A percentile compares a stretch with the other conserved stretches of the same genome.
Conservation (phyloP, 64 coral and sea anemone species). For the Montipora sp. region DNA sequence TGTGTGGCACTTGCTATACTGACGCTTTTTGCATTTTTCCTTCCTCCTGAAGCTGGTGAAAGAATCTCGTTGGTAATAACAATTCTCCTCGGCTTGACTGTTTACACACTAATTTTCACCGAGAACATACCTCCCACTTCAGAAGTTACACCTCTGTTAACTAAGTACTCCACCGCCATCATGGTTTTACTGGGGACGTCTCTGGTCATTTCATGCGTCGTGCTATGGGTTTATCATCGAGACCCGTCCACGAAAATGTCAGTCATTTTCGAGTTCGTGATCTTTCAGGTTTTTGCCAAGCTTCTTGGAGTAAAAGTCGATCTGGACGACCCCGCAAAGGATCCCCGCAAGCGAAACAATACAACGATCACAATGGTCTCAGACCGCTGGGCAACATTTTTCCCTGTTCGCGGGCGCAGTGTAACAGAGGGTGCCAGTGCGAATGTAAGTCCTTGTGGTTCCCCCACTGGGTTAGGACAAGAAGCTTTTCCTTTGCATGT, state of each 20-base stretch:
- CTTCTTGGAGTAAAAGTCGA: slow-evolving; percentile 12
- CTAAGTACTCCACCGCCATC: slow-evolving; percentile 56
- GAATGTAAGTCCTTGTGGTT: neutral
- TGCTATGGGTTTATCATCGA: slow-evolving; percentile 41
- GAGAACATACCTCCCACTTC: slow-evolving; percentile 83
- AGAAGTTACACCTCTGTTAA: slow-evolving; percentile 69
- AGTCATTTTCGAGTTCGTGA: slow-evolving; percentile 20
- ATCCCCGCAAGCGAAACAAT: neutral
- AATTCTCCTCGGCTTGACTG: slow-evolving; percentile 83
- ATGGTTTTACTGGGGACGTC: slow-evolving; percentile 45
- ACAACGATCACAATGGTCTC: slow-evolving; percentile 3
- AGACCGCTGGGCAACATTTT: slow-evolving; percentile 48
- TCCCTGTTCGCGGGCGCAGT: slow-evolving; percentile 39
- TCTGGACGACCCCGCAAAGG: neutral
- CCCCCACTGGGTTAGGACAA: neutral
- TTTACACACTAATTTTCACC: slow-evolving; percentile 89
- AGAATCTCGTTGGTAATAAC: slow-evolving; percentile 85
- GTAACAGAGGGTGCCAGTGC: slow-evolving; percentile 10
- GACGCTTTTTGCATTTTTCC: slow-evolving; percentile 68
- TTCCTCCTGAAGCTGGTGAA: slow-evolving; percentile 77
- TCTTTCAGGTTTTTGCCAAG: slow-evolving; percentile 44
- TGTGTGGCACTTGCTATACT: slow-evolving; percentile 72
- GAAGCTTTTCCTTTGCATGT: slow-evolving; percentile 16
- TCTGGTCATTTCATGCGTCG: slow-evolving; percentile 41
- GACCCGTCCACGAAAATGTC: slow-evolving; percentile 43